Conservation (phyloP, 2,888 invertebrate species). For the Lepidonotus clava region DNA sequence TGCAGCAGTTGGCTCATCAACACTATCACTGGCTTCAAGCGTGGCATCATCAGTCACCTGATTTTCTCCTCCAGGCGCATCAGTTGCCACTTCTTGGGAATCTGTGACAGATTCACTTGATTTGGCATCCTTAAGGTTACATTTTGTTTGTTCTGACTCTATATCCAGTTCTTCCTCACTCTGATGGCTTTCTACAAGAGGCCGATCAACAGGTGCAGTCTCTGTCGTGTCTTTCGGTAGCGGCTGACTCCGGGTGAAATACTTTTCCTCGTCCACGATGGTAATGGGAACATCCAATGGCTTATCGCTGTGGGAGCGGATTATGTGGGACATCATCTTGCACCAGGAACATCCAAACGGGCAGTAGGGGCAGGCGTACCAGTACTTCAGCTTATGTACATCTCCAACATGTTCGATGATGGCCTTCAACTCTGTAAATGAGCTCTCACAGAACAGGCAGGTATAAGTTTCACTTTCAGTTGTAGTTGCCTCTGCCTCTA, state of each 20-base stretch:
- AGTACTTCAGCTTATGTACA: constrained; percentile 40
- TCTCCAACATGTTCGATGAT: constrained; percentile 23
- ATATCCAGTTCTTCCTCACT: not conserved
- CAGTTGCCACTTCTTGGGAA: not conserved
- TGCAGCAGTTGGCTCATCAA: not conserved
- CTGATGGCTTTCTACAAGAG: too few species aligned
- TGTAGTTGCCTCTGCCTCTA: too few species aligned
- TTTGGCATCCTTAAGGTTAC: not conserved
- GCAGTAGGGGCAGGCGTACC: constrained; percentile 53
- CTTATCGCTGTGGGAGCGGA: not conserved
- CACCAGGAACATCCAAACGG: constrained; percentile 36
- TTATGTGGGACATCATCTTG: constrained; percentile 39
- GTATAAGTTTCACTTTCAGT: too few species aligned
- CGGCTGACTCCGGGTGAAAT: constrained; percentile 6
- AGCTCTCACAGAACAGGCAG: not conserved
- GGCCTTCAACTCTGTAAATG: not conserved
- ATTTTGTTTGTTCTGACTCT: not conserved
- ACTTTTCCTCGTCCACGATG: constrained; percentile 49
- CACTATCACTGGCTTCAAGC: not conserved
- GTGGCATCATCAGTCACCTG: too few species aligned
- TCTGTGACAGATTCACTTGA: not conserved
- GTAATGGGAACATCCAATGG: not conserved
- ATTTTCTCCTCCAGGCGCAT: not conserved
- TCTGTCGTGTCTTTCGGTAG: too few species aligned
- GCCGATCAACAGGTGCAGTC: too few species aligned